These are phyloP conservation scores for Brotogeris chrysoptera DNA, from an alignment of 2,797 vertebrate genomes.

Conservation along the genomic window DNA sequence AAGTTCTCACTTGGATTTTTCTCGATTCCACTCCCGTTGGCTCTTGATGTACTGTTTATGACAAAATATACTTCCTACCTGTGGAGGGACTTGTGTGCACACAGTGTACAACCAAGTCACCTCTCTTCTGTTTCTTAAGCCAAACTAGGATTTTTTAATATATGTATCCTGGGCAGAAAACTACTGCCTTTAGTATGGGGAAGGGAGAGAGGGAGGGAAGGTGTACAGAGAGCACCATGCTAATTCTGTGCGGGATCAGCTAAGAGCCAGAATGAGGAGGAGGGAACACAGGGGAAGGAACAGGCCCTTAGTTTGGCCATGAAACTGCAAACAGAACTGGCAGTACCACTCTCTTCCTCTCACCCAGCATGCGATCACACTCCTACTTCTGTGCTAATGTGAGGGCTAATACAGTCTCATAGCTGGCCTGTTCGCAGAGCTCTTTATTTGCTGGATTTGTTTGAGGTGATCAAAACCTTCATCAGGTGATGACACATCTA, in stretches of 20 bases:
- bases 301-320: neutral
- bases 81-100: neutral
- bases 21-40: neutral
- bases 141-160: neutral
- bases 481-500: neutral
- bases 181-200: neutral
- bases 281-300: conserved; percentile 30
- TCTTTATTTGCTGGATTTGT: neutral
- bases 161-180: neutral
- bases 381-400: neutral
- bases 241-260: conserved; percentile 1
- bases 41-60: neutral
- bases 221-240: neutral
- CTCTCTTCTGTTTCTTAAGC: neutral
- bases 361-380: neutral
- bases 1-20: neutral
- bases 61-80: neutral
- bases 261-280: conserved; percentile 1
- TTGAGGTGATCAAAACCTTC: neutral
- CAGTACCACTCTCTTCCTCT: conserved; percentile 35
- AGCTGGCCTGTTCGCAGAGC: neutral
- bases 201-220: conserved; percentile 4
- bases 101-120: neutral
- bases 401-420: neutral
- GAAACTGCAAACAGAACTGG: conserved; percentile 48